A percentile compares a stretch with the other conserved stretches of the same genome.
Evolutionary conservation across 2,888 invertebrate genomes (phyloP).

Genomic region (Pristionchus mayeri): DNA sequence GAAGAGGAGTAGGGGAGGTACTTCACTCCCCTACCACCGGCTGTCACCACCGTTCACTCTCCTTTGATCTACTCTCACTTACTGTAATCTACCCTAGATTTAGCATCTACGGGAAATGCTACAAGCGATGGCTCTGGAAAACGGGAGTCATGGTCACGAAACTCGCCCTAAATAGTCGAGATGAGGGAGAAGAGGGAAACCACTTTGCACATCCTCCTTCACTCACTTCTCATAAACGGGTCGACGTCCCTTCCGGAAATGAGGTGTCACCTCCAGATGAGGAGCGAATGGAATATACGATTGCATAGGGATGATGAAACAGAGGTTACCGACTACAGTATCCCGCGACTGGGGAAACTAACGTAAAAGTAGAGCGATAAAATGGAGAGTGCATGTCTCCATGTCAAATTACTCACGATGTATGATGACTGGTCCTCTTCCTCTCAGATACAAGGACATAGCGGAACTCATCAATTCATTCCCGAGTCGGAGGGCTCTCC

Average conservation of each 20-base stretch:
- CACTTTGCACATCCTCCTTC: constrained; percentile 37
- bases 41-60: background rate
- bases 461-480: constrained; percentile 45
- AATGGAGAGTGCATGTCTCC: background rate
- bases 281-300: background rate
- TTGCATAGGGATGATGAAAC: background rate
- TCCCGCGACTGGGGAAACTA: background rate
- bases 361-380: constrained; percentile 5
- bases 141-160: background rate
- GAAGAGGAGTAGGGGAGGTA: background rate
- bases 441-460: constrained; percentile 41
- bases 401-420: background rate
- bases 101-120: background rate
- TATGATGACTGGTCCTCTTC: constrained; percentile 43
- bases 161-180: background rate
- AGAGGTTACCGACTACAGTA: background rate
- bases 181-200: background rate
- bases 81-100: background rate
- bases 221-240: constrained; percentile 21
- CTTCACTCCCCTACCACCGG: background rate
- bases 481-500: background rate
- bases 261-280: constrained; percentile 33
- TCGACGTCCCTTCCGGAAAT: constrained; percentile 31
- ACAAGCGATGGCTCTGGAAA: background rate
- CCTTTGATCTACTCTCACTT: background rate